Base-by-base conservation (phyloP, 2,113 vertebrate species). In the Cephalopholis sonnerati region DNA sequence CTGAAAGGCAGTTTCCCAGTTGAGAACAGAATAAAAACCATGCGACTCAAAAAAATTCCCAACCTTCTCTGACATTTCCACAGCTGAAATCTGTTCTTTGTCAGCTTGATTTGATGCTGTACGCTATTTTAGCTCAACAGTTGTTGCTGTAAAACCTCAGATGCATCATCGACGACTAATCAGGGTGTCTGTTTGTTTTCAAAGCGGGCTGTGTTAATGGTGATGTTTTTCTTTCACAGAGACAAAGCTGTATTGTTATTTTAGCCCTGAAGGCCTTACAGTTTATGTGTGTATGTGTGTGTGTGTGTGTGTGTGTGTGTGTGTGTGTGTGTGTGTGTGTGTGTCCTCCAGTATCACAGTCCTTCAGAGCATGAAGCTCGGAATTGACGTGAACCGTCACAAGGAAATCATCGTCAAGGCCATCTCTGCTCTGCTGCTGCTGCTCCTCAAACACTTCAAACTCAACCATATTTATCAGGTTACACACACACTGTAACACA, bases 401-500 rank as follows among this genome's bases (percentile, higher is more conserved):
- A 99, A 99, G 80, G 98, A 99, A 94, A 98, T 99, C 91, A 97
- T 99, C 0, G 97, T 99, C 27, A 99, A 99, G 93, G 97, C 97
- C 89, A 97, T 99, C 88, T 98, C 98, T 0, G 96, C 97, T 2
- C 91, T 96, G 63, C 94, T 99, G 67, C 92, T 99, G 73, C 96
- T 99, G 18, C 96, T 99, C 63, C 97, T 99, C 88, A 99, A 99
- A 80, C 98, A 99, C 92, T 96, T 99, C 84, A 99, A 98, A 85
- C 96, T 99, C 66, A 99, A 99, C 93, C 98, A 99, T 81, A 94
- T 99, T 87, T 99, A 98, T 89, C 98, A 99, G 97, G 98, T 99
- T 29, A 80, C 54, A 61, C 32, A 83, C 62, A 70, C 63, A 59
- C 59, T 44, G 68, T 57, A 58, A 59, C 48, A 48, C 74, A 53